Conservation (phyloP, 2,797 vertebrate species). For the Dendrocincla tyrannina region DNA sequence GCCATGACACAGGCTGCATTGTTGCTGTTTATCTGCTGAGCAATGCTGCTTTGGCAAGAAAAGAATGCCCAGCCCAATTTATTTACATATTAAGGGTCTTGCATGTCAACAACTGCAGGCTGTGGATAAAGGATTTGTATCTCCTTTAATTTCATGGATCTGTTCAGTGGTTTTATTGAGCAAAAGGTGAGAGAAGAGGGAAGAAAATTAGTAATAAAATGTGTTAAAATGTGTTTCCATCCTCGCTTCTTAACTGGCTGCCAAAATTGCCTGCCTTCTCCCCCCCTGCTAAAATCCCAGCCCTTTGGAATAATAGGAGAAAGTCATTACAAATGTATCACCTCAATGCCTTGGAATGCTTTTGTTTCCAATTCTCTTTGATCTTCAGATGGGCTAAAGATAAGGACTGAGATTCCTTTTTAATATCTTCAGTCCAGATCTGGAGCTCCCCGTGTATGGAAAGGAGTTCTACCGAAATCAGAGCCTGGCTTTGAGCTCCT, state of each 20-base stretch:
- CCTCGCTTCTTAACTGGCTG: not conserved
- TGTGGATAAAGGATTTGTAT: slow-evolving; percentile 74
- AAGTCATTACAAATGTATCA: slow-evolving; percentile 23
- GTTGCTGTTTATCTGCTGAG: slow-evolving; percentile 59
- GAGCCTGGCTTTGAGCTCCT: not conserved
- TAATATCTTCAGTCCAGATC: not conserved
- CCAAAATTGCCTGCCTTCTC: not conserved
- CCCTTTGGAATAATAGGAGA: not conserved
- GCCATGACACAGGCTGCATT: not conserved
- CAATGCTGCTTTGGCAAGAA: slow-evolving; percentile 32
- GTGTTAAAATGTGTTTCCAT: not conserved
- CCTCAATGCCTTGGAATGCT: not conserved
- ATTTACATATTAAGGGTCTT: slow-evolving; percentile 59
- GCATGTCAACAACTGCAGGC: slow-evolving; percentile 70
- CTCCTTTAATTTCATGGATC: slow-evolving; percentile 65
- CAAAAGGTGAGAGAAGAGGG: not conserved
- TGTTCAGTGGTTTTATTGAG: slow-evolving; percentile 32
- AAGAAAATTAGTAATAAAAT: slow-evolving; percentile 35
- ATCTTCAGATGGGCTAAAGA: slow-evolving; percentile 18
- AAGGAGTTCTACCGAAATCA: not conserved
- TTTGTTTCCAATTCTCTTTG: slow-evolving; percentile 47
- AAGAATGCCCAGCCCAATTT: slow-evolving; percentile 17
- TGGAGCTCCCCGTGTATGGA: not conserved
- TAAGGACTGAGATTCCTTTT: not conserved
- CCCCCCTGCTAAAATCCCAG: not conserved